phyloP scores from a whole-genome alignment of 2,113 vertebrate species.

The Nerophis lumbriciformis region DNA sequence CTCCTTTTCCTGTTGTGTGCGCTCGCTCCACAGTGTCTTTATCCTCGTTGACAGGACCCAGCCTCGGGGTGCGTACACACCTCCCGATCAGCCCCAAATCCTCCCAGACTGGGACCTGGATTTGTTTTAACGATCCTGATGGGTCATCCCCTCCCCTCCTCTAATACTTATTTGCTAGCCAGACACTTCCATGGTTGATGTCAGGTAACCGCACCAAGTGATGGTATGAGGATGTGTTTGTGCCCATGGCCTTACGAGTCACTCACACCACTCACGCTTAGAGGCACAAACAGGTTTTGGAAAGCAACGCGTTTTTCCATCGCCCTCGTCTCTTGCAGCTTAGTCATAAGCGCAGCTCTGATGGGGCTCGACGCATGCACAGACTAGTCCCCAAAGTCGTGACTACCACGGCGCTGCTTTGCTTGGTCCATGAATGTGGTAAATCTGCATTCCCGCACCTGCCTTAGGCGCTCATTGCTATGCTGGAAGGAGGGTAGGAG shows the following conservation, averaged over 20 bases:
- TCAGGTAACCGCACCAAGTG: background rate
- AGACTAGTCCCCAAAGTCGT: constrained; percentile 38
- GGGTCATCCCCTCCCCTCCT: constrained; percentile 8
- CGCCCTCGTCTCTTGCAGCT: constrained; percentile 6
- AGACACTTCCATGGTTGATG: background rate
- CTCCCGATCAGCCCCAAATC: constrained; percentile 31
- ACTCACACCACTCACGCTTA: background rate
- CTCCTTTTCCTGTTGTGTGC: constrained; percentile 53
- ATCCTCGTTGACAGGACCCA: constrained; percentile 53
- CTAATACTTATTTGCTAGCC: constrained; percentile 1
- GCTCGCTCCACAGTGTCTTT: constrained; percentile 55
- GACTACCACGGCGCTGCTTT: constrained; percentile 27
- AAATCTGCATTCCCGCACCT: constrained; percentile 59
- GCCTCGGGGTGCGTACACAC: constrained; percentile 41
- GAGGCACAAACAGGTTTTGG: constrained; percentile 5
- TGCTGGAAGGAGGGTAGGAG: constrained; percentile 19
- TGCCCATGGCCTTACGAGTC: background rate
- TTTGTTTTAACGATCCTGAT: constrained; percentile 41
- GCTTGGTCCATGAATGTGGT: constrained; percentile 44
- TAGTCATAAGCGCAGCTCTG: constrained; percentile 42
- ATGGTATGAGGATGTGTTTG: constrained; percentile 2
- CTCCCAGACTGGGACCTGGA: constrained; percentile 29
- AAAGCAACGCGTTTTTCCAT: background rate
- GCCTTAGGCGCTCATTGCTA: constrained; percentile 39
- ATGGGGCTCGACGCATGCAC: constrained; percentile 51